phyloP scores from a whole-genome alignment of 2,888 invertebrate species.

The Cancer borealis region DNA sequence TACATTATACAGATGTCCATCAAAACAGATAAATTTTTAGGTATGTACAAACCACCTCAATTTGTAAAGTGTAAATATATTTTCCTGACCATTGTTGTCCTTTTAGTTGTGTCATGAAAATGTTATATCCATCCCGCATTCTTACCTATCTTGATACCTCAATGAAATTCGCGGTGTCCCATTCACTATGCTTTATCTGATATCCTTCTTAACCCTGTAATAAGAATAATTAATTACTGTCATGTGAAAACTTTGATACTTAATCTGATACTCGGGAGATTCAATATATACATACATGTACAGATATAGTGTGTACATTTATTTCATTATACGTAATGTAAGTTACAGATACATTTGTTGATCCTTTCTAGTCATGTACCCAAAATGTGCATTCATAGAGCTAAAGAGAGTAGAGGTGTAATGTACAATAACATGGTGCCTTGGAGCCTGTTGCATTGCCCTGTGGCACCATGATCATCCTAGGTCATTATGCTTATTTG shows the following conservation, averaged over 20 bases:
- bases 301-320: constrained; percentile 35
- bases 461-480: constrained; percentile 26
- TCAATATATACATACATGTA: neutral
- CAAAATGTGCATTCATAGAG: constrained; percentile 23
- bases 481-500: constrained; percentile 17
- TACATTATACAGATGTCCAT: neutral
- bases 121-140: neutral
- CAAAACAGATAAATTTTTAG: neutral
- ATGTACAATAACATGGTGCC: constrained; percentile 43
- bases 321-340: constrained; percentile 17
- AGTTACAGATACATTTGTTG: constrained; percentile 11
- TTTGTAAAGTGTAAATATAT: neutral
- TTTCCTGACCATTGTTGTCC: neutral
- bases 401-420: neutral
- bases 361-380: constrained; percentile 41
- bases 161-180: neutral
- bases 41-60: neutral
- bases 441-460: constrained; percentile 16
- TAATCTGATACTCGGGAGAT: constrained; percentile 39
- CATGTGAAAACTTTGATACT: neutral
- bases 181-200: neutral
- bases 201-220: neutral
- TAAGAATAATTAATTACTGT: neutral
- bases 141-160: neutral
- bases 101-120: constrained; percentile 1